Evolutionary conservation across 2,888 invertebrate genomes (phyloP), one percentile per base, ranked within the genome.

Genomic region (Lepidonotus clava): DNA sequence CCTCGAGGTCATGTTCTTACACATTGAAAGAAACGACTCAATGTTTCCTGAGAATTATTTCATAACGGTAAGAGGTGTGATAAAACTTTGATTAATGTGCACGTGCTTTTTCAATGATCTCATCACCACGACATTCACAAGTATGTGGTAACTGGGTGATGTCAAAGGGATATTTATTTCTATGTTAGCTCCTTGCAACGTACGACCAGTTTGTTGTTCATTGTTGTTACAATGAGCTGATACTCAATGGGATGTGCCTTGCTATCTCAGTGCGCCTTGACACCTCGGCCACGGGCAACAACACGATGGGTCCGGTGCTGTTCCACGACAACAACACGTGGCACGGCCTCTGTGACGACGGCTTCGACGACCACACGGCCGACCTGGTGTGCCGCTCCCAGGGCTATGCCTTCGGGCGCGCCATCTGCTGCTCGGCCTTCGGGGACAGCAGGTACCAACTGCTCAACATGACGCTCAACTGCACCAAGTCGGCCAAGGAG

Each of bases 351-450:
- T 92, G 92, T 89, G 91, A 92, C 71, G 89, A 90, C 0, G 90
- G 90, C 4, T 93, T 93, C 87, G 89, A 90, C 84, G 93, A 93
- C 86, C 24, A 87, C 67, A 89, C 92, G 0, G 93, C 93, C 0
- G 76, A 89, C 8, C 87, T 87, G 21, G 92, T 92, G 0, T 93
- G 93, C 84, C 89, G 89, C 77, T 90, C 91, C 24, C 53, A 77
- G 28, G 86, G 86, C 21, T 86, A 36, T 32, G 34, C 51, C 24
- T 67, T 67, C 34, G 86, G 86, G 0, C 46, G 76, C 2, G 53
- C 86, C 1, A 4, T 86, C 5, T 86, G 86, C 77, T 86, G 86
- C 38, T 86, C 86, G n/a, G 86, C 76, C 0, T 86, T 32, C 28
- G 76, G 76, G 1, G 6, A n/a, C 1, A 36, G 40, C 21, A 14